These are phyloP conservation scores for Drosophila obscura DNA, from an alignment of 1,140 invertebrate species.

Conservation along the genomic window DNA sequence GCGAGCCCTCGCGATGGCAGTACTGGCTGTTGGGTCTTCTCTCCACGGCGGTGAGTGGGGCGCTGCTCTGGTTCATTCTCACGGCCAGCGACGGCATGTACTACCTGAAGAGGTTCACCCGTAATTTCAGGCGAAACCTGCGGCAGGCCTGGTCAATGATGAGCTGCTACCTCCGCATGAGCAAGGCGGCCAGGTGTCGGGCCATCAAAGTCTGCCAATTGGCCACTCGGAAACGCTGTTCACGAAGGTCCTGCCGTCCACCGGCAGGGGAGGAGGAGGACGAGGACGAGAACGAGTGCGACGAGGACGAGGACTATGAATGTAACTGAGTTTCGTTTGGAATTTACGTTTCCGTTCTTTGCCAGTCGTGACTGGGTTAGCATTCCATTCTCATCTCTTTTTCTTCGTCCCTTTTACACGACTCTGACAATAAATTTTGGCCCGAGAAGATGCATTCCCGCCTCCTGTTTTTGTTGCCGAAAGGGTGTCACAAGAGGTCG, in stretches of 20 bases:
- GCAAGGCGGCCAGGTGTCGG: conserved; percentile 4
- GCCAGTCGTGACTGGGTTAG: conserved; percentile 21
- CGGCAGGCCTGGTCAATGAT: conserved; percentile 2
- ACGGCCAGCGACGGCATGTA: conserved; percentile 38
- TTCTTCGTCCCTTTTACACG: conserved; percentile 10
- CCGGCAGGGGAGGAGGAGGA: background rate
- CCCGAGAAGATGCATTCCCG: background rate
- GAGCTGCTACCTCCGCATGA: conserved; percentile 24
- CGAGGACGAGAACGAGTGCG: background rate
- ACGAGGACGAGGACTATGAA: background rate
- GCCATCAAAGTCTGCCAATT: conserved; percentile 28
- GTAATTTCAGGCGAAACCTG: background rate
- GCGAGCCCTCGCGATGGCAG: background rate
- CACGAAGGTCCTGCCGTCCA: no score
- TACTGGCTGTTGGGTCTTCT: conserved; percentile 43
- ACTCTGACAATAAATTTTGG: conserved; percentile 56
- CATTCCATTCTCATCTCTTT: conserved; percentile 11
- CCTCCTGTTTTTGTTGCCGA: conserved; percentile 16
- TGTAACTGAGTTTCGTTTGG: conserved; percentile 19
- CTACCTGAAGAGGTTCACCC: background rate
- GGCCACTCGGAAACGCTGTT: background rate
- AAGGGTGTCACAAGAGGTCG: conserved; percentile 8
- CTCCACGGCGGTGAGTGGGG: conserved; percentile 15
- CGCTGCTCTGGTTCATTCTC: conserved; percentile 45
- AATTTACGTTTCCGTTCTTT: conserved; percentile 27